Percentiles rank a stretch among this genome's conserved stretches.
These are phyloP conservation scores for Peromyscus eremicus DNA, from an alignment of 2,797 vertebrate species.

Conservation along the genomic window DNA sequence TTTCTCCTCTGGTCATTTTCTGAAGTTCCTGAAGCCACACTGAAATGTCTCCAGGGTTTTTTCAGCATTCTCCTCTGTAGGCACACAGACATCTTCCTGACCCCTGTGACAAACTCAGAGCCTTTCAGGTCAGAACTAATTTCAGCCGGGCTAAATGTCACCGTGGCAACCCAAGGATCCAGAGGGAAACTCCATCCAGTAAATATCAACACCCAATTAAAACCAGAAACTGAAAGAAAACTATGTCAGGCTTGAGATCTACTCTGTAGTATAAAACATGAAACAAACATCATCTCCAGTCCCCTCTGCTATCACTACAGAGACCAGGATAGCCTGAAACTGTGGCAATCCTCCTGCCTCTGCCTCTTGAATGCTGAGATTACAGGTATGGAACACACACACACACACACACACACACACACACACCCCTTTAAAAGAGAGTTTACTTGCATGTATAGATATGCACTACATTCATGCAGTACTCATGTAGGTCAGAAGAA, in stretches of 20 bases:
- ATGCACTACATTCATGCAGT: too few species aligned
- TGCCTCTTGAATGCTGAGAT: background rate
- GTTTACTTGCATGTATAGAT: too few species aligned
- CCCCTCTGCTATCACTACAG: background rate
- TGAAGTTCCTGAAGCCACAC: background rate
- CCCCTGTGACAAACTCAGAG: constrained; percentile 23
- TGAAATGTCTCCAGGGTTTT: background rate
- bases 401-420: too few species aligned
- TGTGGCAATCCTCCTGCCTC: background rate
- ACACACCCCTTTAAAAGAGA: background rate
- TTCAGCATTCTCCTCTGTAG: background rate
- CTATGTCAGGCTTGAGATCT: background rate
- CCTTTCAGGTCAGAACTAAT: constrained; percentile 65
- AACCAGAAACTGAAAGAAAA: constrained; percentile 33
- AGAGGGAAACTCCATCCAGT: constrained; percentile 18
- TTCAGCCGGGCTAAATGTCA: too few species aligned
- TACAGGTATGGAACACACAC: background rate
- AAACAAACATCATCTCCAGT: background rate
- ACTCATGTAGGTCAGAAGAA: background rate
- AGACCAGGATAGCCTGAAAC: background rate
- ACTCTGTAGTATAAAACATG: background rate
- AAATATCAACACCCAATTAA: constrained; percentile 58
- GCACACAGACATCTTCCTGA: background rate
- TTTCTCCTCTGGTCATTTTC: background rate
- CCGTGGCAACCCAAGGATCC: constrained; percentile 64